These are phyloP conservation scores for Tenthredo distinguenda DNA, from an alignment of 2,888 invertebrate species.

Conservation along the genomic window DNA sequence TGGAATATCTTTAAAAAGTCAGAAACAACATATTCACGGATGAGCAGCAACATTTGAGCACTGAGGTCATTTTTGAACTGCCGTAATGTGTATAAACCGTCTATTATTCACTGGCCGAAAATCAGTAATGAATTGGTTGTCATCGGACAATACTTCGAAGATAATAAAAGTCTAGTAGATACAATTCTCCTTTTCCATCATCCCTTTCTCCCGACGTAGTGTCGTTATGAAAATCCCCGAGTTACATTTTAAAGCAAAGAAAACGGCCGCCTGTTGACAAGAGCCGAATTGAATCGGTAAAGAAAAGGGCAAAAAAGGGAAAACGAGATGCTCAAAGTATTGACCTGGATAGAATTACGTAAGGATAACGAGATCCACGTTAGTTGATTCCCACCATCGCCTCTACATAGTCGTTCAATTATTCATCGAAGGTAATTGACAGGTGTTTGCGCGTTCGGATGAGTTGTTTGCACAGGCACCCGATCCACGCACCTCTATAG, in stretches of 20 bases:
- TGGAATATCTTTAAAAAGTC: too few relatives aligned
- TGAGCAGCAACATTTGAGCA: too few relatives aligned
- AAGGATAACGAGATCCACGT: background rate
- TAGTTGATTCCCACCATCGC: background rate
- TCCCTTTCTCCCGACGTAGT: background rate
- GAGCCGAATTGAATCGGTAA: background rate
- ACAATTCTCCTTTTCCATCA: background rate
- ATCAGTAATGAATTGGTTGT: background rate
- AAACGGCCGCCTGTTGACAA: background rate
- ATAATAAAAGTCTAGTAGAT: background rate
- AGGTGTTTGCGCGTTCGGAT: slow-evolving; percentile 12
- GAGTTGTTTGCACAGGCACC: slow-evolving; percentile 1
- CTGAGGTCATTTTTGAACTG: too few relatives aligned
- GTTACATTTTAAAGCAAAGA: background rate
- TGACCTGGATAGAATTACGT: background rate
- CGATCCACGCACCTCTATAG: background rate
- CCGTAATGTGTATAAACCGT: too few relatives aligned
- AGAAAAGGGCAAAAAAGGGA: background rate
- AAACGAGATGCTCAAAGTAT: background rate
- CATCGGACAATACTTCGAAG: background rate
- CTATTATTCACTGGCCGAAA: background rate
- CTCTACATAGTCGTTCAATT: slow-evolving; percentile 22
- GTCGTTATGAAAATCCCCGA: background rate
- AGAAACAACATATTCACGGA: too few relatives aligned
- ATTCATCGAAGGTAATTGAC: slow-evolving; percentile 41